phyloP scores from a whole-genome alignment of 2,797 vertebrate genomes.

The Presbytis comata region DNA sequence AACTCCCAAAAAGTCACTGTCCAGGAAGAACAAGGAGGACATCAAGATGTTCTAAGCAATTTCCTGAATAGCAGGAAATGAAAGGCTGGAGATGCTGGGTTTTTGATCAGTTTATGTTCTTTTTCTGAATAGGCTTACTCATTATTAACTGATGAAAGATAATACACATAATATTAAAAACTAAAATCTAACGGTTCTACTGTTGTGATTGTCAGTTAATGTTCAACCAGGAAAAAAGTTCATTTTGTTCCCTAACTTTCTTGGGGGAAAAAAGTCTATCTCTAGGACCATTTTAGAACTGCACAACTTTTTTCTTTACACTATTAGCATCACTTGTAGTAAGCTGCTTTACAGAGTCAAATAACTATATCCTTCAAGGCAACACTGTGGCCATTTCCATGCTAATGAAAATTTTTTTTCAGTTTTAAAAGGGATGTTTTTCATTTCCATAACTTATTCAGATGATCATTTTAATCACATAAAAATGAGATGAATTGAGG shows the following conservation, averaged over 20 bases:
- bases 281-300: not conserved
- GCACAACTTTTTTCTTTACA: not conserved
- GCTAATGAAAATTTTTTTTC: not conserved
- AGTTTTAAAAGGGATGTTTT: not conserved
- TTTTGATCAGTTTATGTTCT: constrained; percentile 71
- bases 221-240: constrained; percentile 48
- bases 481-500: not conserved
- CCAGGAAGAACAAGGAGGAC: constrained; percentile 75
- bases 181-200: constrained; percentile 73
- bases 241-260: constrained; percentile 10
- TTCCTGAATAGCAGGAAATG: constrained; percentile 97
- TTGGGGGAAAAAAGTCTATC: not conserved
- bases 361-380: not conserved
- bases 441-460: constrained; percentile 8
- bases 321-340: not conserved
- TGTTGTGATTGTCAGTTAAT: constrained; percentile 27
- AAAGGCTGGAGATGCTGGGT: constrained; percentile 84
- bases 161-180: constrained; percentile 82
- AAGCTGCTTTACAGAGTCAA: not conserved
- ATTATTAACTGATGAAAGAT: constrained; percentile 88
- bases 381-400: not conserved
- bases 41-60: constrained; percentile 87
- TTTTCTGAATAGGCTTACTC: constrained; percentile 57
- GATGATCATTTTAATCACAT: not conserved
- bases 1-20: constrained; percentile 54